Conservation (phyloP, 53 echinoderm and acorn worm genomes). For the Hippasteria phrygiana region DNA sequence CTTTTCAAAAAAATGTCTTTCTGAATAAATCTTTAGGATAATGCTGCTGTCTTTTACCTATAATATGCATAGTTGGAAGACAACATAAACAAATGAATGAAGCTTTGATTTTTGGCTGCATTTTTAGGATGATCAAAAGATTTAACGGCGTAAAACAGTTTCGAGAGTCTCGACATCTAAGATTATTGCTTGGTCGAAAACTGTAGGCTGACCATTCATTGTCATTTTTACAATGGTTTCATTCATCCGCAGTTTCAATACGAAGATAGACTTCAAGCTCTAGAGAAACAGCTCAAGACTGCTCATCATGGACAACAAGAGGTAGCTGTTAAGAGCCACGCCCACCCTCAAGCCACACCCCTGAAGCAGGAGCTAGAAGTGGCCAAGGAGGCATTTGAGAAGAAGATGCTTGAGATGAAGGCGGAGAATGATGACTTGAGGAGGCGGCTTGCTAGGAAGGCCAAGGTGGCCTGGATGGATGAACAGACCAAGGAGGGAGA, state of each 20-base stretch:
- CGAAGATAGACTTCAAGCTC: conserved; percentile 84
- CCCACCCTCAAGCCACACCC: conserved; percentile 74
- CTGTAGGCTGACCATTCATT: neutral
- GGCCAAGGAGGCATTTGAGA: conserved; percentile 53
- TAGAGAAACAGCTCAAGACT: conserved; percentile 71
- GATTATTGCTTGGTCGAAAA: no score
- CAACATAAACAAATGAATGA: no score
- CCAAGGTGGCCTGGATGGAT: conserved; percentile 40
- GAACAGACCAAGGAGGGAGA: neutral
- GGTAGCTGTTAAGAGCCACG: conserved; percentile 13
- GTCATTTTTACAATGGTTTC: neutral
- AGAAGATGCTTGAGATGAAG: conserved; percentile 64
- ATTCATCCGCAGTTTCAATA: conserved; percentile 79
- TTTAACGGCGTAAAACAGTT: no score
- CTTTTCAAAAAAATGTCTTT: no score
- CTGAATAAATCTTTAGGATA: no score
- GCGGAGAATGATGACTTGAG: conserved; percentile 78
- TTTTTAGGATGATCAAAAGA: no score
- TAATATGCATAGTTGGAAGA: no score
- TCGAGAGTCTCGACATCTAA: no score
- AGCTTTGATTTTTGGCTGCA: no score
- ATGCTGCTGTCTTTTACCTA: no score
- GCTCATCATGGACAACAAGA: conserved; percentile 29
- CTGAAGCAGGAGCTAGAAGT: conserved; percentile 74
- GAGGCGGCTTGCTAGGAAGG: conserved; percentile 47